Base-by-base conservation (phyloP, 2,113 vertebrate genomes). In the Mormyrus lacerda region DNA sequence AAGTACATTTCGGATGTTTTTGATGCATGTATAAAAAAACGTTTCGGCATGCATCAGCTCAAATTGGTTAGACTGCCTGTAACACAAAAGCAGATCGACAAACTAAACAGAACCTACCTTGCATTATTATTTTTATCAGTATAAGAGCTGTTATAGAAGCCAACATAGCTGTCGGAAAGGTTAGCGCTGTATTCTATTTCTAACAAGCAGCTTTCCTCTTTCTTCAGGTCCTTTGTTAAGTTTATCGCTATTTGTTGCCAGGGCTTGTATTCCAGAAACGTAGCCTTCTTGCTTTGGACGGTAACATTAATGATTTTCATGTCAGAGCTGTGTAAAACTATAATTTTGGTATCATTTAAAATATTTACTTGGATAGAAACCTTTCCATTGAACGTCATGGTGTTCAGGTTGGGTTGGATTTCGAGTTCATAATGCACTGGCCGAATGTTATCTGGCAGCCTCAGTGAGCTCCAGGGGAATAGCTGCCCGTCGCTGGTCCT, bases 111-210 rank as follows among this genome's bases (percentile, higher is more conserved):
- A 27, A 44, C 35, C 13, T 93, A 96, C 96, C 94, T 95, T 93
- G 91, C 97, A 73, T 91, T 92, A 88, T 95, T 94, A 90, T 42
- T 91, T 92, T 95, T 94, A 92, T 97, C 95, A 47, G 50, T 94
- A 92, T 98, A 98, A n/a, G 96, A 97, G 93, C 97, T 95, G 93
- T 96, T 97, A 93, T 99, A 99, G 95, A 99, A 98, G 21, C 98
- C 98, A 47, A 95, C 95, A 51, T 97, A 99, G 50, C 94, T 96
- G 88, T 94, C 94, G 85, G 98, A 98, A 47, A 99, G 94, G 89
- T 95, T 95, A 82, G 97, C 96, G 0, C 92, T 95, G 94, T 96
- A 99, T 8, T 96, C 93, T 88, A 99, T 92, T 87, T 93, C 95
- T 90, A 99, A 69, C 79, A 95, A 94, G 19, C 97, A 98, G 85